Evolutionary conservation across 2,797 vertebrate genomes (phyloP), one percentile per base, ranked within the genome.

Genomic region (Chromobotia macracanthus): DNA sequence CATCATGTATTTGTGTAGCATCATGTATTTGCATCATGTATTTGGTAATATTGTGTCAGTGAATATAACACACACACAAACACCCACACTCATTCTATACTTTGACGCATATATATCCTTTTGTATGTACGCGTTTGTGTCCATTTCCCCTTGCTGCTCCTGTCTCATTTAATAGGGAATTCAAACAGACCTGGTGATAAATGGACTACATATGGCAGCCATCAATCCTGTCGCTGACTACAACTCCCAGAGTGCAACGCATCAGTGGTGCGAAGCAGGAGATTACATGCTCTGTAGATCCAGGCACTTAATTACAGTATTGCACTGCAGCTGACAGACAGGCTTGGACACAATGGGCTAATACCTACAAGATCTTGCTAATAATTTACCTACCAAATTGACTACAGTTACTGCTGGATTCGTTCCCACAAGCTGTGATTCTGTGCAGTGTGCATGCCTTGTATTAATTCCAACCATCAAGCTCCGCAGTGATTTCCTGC

Each of bases 221-320:
- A 77, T 81, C 80, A 81, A 70, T 81, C 80, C 74, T 81, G 38
- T 72, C 61, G 9, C 60, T 72, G 80, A 81, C 80, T 81, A 77
- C 80, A 79, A 79, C 35, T 79, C 80, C 74, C 80, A 81, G 61
- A 71, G 80, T 72, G 74, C 74, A 81, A 48, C 19, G 61, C 74
- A 77, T 76, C 80, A 81, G 16, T 72, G 74, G 67, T 77, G 74
- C 74, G 61, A 66, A 77, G 74, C 80, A 77, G 61, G 60, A 81
- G 74, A 81, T 81, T 81, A 77, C 68, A 77, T 81, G 74, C 74
- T 81, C 74, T 76, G 60, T 58, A 81, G 74, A 77, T 77, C 68
- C 74, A 77, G 74, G 50, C 80, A 77, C 74, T 81, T 77, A 77
- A 81, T 81, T 81, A 77, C 74, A 72, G 74, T 38, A 76, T 35